Conservation (phyloP, 1,140 invertebrate genomes). For the Halyomorpha halys region DNA sequence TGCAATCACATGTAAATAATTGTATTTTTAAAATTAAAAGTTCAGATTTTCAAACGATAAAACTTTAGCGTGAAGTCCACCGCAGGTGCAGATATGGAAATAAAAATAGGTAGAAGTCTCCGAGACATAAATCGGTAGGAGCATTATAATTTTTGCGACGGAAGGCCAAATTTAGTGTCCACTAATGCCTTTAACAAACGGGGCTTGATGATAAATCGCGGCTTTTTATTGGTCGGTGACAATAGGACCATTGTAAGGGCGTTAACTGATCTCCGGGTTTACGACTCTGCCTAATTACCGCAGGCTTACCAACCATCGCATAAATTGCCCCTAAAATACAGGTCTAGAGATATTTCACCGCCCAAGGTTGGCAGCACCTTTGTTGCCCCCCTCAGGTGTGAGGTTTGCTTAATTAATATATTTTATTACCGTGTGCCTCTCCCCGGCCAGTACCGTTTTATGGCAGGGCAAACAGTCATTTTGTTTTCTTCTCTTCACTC, state of each 20-base stretch:
- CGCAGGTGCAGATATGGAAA: too few relatives aligned
- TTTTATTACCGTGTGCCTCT: neutral
- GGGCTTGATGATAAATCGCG: neutral
- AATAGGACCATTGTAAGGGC: slow-evolving; percentile 5
- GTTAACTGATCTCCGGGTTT: slow-evolving; percentile 4
- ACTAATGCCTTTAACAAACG: slow-evolving; percentile 12
- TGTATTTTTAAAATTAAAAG: too few relatives aligned
- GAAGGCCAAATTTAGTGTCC: neutral
- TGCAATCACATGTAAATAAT: too few relatives aligned
- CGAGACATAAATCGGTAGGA: too few relatives aligned
- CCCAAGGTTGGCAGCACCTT: neutral
- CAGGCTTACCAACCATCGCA: neutral
- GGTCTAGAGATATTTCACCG: slow-evolving; percentile 8
- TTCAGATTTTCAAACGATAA: too few relatives aligned
- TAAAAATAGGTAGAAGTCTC: too few relatives aligned
- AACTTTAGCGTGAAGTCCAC: too few relatives aligned
- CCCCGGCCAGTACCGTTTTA: neutral
- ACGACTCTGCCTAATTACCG: slow-evolving; percentile 10
- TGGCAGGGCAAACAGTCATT: slow-evolving; percentile 1
- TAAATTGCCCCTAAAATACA: slow-evolving; percentile 10
- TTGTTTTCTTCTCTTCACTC: neutral
- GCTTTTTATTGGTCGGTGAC: neutral
- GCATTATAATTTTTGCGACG: slow-evolving; percentile 9
- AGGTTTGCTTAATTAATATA: slow-evolving; percentile 9
- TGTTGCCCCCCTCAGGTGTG: slow-evolving; percentile 1